These are phyloP conservation scores for Melanocharis versteri DNA, from an alignment of 2,113 vertebrate species.

Conservation along the genomic window DNA sequence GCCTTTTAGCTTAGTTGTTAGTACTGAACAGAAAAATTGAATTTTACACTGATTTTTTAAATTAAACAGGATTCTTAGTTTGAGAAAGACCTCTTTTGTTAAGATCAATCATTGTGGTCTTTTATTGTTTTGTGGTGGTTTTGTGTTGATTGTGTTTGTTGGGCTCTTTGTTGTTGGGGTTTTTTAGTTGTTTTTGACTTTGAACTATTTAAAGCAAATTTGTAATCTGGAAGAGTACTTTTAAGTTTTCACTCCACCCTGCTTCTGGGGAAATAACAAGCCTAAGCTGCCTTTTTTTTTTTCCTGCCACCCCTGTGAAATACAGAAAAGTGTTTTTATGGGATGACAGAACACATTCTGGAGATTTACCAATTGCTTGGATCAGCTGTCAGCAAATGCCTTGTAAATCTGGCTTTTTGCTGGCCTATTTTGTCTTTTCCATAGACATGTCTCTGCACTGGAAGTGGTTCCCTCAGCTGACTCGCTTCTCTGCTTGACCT, in stretches of 20 bases:
- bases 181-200: neutral
- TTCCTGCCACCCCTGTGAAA: neutral
- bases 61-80: neutral
- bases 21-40: neutral
- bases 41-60: neutral
- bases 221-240: neutral
- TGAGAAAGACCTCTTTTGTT: neutral
- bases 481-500: neutral
- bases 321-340: neutral
- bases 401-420: neutral
- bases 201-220: neutral
- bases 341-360: neutral
- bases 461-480: conserved; percentile 9
- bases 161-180: neutral
- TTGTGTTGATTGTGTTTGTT: neutral
- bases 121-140: neutral
- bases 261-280: neutral
- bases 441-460: neutral
- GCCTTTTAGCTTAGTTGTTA: neutral
- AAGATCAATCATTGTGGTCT: fast-evolving
- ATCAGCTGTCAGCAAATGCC: neutral
- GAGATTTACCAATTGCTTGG: neutral
- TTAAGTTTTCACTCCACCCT: neutral
- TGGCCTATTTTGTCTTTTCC: neutral
- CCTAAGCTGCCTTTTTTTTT: neutral